Evolutionary conservation across 1,140 invertebrate species (phyloP).

Genomic region (Littorina saxatilis): DNA sequence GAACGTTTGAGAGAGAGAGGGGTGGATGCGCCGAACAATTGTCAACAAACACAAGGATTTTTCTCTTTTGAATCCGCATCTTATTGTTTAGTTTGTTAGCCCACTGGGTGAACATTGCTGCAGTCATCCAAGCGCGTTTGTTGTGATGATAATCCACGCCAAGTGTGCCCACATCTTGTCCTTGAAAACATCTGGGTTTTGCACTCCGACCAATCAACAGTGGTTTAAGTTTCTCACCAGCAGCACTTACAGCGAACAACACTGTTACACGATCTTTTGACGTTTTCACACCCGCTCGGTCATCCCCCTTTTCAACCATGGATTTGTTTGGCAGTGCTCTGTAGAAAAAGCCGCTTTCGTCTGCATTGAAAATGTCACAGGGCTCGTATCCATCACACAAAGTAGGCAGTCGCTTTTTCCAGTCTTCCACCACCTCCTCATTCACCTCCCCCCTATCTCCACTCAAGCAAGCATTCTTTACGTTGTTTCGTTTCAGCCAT

Average conservation of each 20-base stretch:
- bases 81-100: slow-evolving; percentile 49
- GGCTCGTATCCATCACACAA: background rate
- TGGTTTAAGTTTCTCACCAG: slow-evolving; percentile 45
- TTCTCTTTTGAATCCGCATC: slow-evolving; percentile 45
- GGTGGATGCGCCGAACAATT: slow-evolving; percentile 56
- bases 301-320: background rate
- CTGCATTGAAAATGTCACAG: background rate
- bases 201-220: slow-evolving; percentile 44
- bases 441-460: background rate
- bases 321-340: background rate
- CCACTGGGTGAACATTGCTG: slow-evolving; percentile 60
- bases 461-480: background rate
- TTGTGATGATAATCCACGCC: slow-evolving; percentile 32
- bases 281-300: background rate
- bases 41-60: slow-evolving; percentile 53
- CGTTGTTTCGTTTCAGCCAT: background rate
- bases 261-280: slow-evolving; percentile 18
- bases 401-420: background rate
- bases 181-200: slow-evolving; percentile 54
- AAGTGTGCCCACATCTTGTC: slow-evolving; percentile 35
- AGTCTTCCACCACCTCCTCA: background rate
- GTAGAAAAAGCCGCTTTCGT: background rate
- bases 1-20: slow-evolving; percentile 65
- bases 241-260: background rate
- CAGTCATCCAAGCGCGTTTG: slow-evolving; percentile 50